A percentile compares a stretch with the other conserved stretches of the same genome.
Conservation (phyloP, 2,888 invertebrate genomes). For the Hecatera dysodea region DNA sequence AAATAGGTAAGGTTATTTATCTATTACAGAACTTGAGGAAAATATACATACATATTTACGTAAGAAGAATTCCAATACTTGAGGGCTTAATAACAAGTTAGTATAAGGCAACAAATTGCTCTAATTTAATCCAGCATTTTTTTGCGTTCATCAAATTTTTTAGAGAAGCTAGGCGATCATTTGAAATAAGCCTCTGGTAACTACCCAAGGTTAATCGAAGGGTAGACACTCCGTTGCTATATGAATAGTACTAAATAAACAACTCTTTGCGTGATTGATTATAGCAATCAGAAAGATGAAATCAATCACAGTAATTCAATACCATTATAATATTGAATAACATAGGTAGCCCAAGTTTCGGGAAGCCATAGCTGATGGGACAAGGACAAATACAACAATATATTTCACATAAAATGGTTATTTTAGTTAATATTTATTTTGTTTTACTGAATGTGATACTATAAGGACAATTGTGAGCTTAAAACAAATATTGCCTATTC, state of each 20-base stretch:
- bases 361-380: neutral
- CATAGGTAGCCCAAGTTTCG: neutral
- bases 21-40: neutral
- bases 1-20: neutral
- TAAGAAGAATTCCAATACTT: neutral
- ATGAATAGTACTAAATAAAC: conserved; percentile 14
- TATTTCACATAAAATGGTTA: conserved; percentile 10
- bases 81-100: neutral
- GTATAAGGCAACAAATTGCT: neutral
- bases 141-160: neutral
- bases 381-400: neutral
- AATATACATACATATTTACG: neutral
- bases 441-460: neutral
- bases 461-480: neutral
- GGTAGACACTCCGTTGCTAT: conserved; percentile 1
- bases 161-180: neutral
- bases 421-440: conserved; percentile 5
- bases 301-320: conserved; percentile 1
- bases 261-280: conserved; percentile 3
- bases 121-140: neutral
- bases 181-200: neutral
- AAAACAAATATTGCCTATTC: conserved; percentile 17
- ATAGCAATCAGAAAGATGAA: neutral
- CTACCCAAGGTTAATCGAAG: neutral
- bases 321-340: neutral